Base-by-base conservation (phyloP, 2,888 invertebrate species). In the Xylophagus ater region DNA sequence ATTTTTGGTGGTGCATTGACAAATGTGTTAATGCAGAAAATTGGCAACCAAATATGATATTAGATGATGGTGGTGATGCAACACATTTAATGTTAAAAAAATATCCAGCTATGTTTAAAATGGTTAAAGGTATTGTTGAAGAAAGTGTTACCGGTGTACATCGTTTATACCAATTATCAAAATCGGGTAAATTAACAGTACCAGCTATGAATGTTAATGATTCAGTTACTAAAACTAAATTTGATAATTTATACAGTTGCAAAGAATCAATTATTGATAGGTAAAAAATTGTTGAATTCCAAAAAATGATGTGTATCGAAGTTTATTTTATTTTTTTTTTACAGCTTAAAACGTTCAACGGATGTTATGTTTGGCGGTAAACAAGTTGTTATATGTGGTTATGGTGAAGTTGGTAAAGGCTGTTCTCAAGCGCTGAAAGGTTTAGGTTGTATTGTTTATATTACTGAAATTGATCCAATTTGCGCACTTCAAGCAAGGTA, bases 1-100 rank as follows among this genome's bases (percentile, higher is more conserved):
- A 96, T 54, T 96, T 96, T 67, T 96, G 96, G 96, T 96, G 94
- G 94, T 93, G 93, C 60, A 96, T 96, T 53, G 94, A 96, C 66
- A 86, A 86, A 57, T 93, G 94, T 62, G 81, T 96, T 3, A 87
- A 87, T 50, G 76, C 81, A 0, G 85, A 88, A 50, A 78, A 81
- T 54, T 97, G 96, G 96, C 89, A 90, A 56, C 94, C 96, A 4
- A 97, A 97, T 65, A 90, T 96, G 87, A 93, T 96, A 54, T 68
- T 96, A 46, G 96, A 96, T 58, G 94, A 96, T 61, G 96, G 96
- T 0, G 96, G 96, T 0, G 96, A 96, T 67, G 90, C 93, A 26
- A 94, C 94, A 0, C 92, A 94, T 64, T 73, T 92, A 42, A 90
- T 94, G 87, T 74, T 93, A 45, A 93, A 93, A 69, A 93, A 93